A percentile compares a stretch with the other conserved stretches of the same genome.
Conservation (phyloP, 2,888 invertebrate species). For the Seira ritae region DNA sequence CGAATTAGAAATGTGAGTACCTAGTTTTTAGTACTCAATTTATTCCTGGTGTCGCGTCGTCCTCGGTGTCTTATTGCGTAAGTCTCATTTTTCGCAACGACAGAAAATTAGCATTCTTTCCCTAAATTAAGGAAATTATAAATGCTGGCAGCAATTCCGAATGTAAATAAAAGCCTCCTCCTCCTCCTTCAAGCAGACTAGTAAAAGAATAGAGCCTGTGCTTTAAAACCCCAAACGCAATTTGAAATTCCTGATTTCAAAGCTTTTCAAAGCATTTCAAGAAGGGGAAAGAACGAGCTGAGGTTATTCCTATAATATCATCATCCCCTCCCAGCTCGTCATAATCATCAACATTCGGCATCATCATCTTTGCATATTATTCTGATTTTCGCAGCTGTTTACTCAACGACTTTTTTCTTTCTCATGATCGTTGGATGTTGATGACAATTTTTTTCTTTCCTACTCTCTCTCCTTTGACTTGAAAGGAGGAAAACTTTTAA, state of each 20-base stretch:
- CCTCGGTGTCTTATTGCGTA: no score
- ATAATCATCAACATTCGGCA: constrained; percentile 11
- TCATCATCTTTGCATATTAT: constrained; percentile 7
- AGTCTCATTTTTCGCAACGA: background rate
- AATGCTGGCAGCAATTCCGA: constrained; percentile 11
- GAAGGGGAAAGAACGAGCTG: background rate
- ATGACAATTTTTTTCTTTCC: constrained; percentile 20
- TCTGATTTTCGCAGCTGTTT: constrained; percentile 19
- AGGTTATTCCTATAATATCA: constrained; percentile 14
- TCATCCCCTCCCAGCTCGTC: background rate
- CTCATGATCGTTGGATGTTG: background rate
- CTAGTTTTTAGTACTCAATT: no score
- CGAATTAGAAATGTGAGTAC: no score
- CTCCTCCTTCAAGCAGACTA: background rate
- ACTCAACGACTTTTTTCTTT: constrained; percentile 13
- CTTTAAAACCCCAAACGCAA: constrained; percentile 12
- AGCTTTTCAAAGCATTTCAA: background rate
- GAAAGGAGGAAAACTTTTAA: background rate
- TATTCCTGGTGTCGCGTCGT: no score
- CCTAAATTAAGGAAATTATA: constrained; percentile 15
- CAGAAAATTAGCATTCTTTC: constrained; percentile 7
- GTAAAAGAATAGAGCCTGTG: background rate
- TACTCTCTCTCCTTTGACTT: background rate
- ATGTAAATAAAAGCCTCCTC: background rate
- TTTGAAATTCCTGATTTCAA: background rate